phyloP scores from a whole-genome alignment of 2,888 invertebrate species.

The Tetropium fuscum region DNA sequence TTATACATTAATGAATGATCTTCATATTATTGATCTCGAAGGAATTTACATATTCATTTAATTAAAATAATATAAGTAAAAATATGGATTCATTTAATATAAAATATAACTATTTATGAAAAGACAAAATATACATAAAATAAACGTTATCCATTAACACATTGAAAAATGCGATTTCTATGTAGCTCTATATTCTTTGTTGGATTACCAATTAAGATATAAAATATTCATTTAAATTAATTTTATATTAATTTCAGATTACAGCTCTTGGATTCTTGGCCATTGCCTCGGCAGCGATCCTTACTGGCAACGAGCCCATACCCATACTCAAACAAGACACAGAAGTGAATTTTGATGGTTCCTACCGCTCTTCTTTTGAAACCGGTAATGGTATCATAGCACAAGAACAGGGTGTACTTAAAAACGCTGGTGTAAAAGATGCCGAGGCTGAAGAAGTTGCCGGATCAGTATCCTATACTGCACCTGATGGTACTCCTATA shows the following conservation, averaged over 20 bases:
- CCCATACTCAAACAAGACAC: slow-evolving; percentile 55
- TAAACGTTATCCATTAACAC: too few relatives aligned
- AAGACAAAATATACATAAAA: too few relatives aligned
- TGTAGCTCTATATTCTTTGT: too few relatives aligned
- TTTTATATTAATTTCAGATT: slow-evolving; percentile 42
- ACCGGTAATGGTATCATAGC: slow-evolving; percentile 68
- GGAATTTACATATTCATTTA: too few relatives aligned
- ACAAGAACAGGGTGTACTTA: slow-evolving; percentile 60
- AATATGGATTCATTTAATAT: too few relatives aligned
- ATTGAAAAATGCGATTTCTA: too few relatives aligned
- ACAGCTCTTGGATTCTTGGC: slow-evolving; percentile 45
- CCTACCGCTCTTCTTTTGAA: slow-evolving; percentile 65
- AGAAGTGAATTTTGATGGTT: slow-evolving; percentile 66
- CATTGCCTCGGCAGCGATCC: slow-evolving; percentile 42
- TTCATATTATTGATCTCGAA: too few relatives aligned
- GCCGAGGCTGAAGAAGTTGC: slow-evolving; percentile 50
- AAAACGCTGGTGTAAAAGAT: slow-evolving; percentile 47
- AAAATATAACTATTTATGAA: too few relatives aligned
- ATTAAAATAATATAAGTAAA: too few relatives aligned
- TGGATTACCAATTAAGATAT: too few relatives aligned
- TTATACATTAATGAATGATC: too few relatives aligned
- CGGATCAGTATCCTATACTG: slow-evolving; percentile 46
- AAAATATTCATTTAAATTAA: too few relatives aligned
- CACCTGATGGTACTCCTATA: slow-evolving; percentile 47
- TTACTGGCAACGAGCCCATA: slow-evolving; percentile 33